Conservation (phyloP, 1,140 invertebrate genomes). For the Melanaphis sacchari region DNA sequence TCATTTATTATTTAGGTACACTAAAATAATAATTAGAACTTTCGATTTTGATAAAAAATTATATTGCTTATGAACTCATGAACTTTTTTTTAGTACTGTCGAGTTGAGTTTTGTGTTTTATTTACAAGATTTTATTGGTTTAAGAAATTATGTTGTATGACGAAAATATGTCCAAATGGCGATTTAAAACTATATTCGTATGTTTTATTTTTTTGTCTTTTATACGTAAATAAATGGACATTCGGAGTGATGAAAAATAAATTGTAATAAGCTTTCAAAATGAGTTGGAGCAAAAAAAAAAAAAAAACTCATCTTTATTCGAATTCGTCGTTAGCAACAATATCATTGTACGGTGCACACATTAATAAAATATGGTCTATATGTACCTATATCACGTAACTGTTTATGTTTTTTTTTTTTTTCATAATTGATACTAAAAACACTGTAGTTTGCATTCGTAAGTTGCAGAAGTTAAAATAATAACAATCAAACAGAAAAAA, state of each 20-base stretch:
- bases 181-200: too few species aligned
- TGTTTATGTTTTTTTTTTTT: not conserved
- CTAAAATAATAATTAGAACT: not conserved
- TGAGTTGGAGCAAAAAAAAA: too few species aligned
- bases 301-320: not conserved
- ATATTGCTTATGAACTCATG: not conserved
- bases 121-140: not conserved
- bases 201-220: not conserved
- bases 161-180: not conserved
- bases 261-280: too few species aligned
- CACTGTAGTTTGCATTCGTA: not conserved
- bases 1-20: not conserved
- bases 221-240: too few species aligned
- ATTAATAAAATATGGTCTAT: not conserved
- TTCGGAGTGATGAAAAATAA: too few species aligned
- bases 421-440: too few species aligned
- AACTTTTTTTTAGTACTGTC: not conserved
- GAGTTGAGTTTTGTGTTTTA: not conserved
- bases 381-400: not conserved
- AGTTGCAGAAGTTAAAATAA: not conserved
- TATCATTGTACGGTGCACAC: too few species aligned
- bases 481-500: not conserved
- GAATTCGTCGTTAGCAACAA: not conserved
- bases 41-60: not conserved
- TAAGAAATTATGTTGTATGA: not conserved